Conservation (phyloP, 2,888 invertebrate genomes). For the Drosophila meridionalis region DNA sequence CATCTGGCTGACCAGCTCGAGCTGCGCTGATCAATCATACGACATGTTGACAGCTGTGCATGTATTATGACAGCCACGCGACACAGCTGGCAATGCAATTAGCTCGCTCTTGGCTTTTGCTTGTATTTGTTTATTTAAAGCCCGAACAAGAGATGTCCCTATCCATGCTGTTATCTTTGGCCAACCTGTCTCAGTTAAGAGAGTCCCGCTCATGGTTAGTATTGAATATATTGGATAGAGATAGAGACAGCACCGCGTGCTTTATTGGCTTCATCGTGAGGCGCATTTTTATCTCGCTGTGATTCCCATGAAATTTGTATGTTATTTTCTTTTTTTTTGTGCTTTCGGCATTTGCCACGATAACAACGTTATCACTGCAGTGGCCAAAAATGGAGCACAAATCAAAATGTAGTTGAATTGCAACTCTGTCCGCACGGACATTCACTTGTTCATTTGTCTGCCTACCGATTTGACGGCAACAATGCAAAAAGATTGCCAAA, state of each 20-base stretch:
- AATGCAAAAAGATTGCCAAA: conserved; percentile 25
- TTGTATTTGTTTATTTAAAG: background rate
- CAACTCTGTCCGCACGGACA: conserved; percentile 21
- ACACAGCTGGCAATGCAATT: conserved; percentile 19
- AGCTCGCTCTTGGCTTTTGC: background rate
- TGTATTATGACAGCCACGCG: conserved; percentile 11
- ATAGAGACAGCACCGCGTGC: background rate
- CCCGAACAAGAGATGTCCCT: background rate
- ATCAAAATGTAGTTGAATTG: conserved; percentile 64
- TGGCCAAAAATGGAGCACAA: conserved; percentile 61
- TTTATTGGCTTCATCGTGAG: conserved; percentile 27
- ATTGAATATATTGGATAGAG: conserved; percentile 13
- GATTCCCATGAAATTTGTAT: conserved; percentile 9
- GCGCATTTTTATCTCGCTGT: conserved; percentile 24
- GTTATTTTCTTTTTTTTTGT: background rate
- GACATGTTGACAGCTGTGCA: conserved; percentile 22
- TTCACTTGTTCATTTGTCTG: conserved; percentile 53
- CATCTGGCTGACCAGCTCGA: conserved; percentile 17
- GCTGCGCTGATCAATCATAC: conserved; percentile 26
- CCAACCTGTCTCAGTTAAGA: background rate
- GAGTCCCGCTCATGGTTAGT: background rate
- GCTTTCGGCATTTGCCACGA: conserved; percentile 26
- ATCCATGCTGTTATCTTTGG: background rate
- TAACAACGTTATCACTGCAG: conserved; percentile 64
- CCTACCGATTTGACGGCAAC: conserved; percentile 48